These are phyloP conservation scores for Alloscopus bannaensis DNA, from an alignment of 2,888 invertebrate species.

Conservation along the genomic window DNA sequence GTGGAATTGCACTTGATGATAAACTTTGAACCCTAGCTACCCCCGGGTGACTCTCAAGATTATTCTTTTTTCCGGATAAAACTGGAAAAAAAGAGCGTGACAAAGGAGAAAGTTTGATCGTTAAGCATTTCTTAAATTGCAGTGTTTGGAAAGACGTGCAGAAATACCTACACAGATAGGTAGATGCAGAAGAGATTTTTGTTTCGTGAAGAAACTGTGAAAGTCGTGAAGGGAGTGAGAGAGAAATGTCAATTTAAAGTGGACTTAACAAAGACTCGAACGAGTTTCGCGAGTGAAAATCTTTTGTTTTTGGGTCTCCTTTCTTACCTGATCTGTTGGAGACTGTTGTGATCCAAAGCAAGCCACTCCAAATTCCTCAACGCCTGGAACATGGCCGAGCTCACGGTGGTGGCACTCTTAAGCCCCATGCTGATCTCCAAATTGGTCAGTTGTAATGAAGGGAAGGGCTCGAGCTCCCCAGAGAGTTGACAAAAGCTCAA, in stretches of 20 bases:
- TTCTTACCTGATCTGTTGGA: conserved; percentile 81
- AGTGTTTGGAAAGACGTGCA: neutral
- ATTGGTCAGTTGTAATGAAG: conserved; percentile 85
- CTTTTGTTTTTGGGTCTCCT: neutral
- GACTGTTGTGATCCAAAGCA: conserved; percentile 91
- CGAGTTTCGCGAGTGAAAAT: neutral
- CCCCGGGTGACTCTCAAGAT: neutral
- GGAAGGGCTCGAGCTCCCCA: conserved; percentile 84
- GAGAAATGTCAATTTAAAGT: neutral
- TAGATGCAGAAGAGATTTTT: neutral
- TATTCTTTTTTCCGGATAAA: neutral
- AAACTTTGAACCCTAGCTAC: no score
- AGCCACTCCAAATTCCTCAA: conserved; percentile 82
- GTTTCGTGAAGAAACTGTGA: neutral
- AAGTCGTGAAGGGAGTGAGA: neutral
- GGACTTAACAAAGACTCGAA: neutral
- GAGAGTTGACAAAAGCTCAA: conserved; percentile 93
- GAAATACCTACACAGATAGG: no score
- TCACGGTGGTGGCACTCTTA: conserved; percentile 81
- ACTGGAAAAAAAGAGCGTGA: neutral
- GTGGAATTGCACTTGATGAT: no score
- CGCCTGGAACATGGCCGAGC: conserved; percentile 65
- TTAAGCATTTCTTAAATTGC: neutral
- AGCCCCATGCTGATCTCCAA: conserved; percentile 91
- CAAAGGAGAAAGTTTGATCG: neutral